Evolutionary conservation across 2,888 invertebrate species (phyloP), one percentile per base, ranked within the genome.

Genomic region (Eurytoma californica): DNA sequence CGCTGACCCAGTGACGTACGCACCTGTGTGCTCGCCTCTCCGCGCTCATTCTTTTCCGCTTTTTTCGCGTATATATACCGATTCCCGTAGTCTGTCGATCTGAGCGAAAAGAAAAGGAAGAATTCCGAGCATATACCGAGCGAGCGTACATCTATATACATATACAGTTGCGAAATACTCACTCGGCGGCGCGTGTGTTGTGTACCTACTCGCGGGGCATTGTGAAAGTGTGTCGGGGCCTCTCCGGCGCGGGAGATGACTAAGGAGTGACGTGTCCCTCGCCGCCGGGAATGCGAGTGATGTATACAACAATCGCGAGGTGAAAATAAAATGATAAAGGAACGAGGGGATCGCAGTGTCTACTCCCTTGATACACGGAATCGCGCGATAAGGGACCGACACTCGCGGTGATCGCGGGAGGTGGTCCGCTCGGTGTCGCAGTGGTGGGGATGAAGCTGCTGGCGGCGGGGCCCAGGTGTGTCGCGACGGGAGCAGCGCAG

Each of bases 211-310:
- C 39, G 39, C 39, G 39, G 14, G 20, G n/a, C 60, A 24, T 58
- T 63, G 77, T 61, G 73, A 70, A 73, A 67, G 77, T 70, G 69
- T 72, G 69, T 74, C 80, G 80, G 76, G 80, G 76, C 80, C 72
- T 72, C 14, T n/a, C 18, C 12, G 16, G 30, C n/a, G 51, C 53
- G 70, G 20, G 79, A 73, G 72, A 74, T 77, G 80, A 82, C 73
- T 75, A 60, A 76, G 66, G 39, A 73, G 39, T 70, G 72, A 80
- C 78, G 77, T 72, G 70, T 75, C 70, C 20, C 60, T 39, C 60
- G 53, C 67, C n/a, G 18, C 2, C 65, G 16, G 14, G n/a, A 9
- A 9, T 5, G 39, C 39, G 39, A 16, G 55, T 7, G 9, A 0
- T n/a, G 20, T 3, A 4, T n/a, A n/a, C 55, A 18, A 12, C 55